These are phyloP conservation scores for Lagenorhynchus albirostris DNA, from an alignment of 2,113 vertebrate genomes.

Conservation along the genomic window DNA sequence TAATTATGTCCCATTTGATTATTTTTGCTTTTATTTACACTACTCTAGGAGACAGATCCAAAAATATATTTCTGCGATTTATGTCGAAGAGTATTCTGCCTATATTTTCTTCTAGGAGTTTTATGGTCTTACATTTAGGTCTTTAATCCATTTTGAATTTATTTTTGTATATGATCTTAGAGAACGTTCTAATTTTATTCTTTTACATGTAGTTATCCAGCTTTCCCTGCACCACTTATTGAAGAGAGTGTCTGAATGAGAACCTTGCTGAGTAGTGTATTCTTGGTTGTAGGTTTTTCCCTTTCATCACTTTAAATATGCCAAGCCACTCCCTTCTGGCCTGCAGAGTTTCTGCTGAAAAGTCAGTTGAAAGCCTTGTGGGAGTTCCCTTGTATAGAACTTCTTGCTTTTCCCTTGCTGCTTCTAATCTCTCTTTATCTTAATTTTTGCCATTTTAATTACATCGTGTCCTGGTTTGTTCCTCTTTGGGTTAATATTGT, in stretches of 20 bases:
- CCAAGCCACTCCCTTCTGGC: background rate
- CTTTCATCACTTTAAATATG: background rate
- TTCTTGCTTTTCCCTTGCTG: background rate
- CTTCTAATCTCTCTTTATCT: background rate
- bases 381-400: background rate
- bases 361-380: background rate
- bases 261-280: background rate
- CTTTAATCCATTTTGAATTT: background rate
- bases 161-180: background rate
- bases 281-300: background rate
- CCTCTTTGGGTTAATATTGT: background rate
- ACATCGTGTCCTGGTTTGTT: background rate
- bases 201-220: background rate
- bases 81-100: too few relatives aligned
- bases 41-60: too few relatives aligned
- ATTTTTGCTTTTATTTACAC: too few relatives aligned
- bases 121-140: background rate
- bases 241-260: background rate
- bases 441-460: background rate
- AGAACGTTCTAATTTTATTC: background rate
- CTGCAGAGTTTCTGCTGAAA: background rate
- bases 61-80: too few relatives aligned
- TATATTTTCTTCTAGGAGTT: too few relatives aligned
- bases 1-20: too few relatives aligned
- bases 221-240: background rate